Percentiles rank a stretch among this genome's conserved stretches.
Conservation (phyloP, 2,888 invertebrate species). For the Aproaerema taeniolella region DNA sequence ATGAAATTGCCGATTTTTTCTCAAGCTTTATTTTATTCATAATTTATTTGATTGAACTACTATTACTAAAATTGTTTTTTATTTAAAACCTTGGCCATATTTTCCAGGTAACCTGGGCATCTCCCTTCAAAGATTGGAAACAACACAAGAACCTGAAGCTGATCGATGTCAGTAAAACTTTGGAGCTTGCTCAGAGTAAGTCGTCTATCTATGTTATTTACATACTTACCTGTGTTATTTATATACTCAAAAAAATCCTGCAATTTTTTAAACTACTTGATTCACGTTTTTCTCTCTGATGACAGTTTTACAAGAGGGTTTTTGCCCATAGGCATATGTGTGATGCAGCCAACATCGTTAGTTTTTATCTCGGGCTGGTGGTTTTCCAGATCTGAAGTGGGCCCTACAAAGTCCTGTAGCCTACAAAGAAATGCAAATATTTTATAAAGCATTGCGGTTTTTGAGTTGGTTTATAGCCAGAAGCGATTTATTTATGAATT, state of each 20-base stretch:
- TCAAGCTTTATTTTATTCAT: too few relatives aligned
- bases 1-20: too few relatives aligned
- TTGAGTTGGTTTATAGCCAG: too few relatives aligned
- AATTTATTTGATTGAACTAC: too few relatives aligned
- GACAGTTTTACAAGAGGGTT: background rate
- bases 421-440: too few relatives aligned
- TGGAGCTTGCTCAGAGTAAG: slow-evolving; percentile 21
- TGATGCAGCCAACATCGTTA: background rate
- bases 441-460: too few relatives aligned
- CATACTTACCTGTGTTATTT: too few relatives aligned
- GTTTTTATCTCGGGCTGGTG: background rate
- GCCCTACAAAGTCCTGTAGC: too few relatives aligned
- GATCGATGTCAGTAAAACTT: slow-evolving; percentile 27
- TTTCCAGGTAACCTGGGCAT: slow-evolving; percentile 46
- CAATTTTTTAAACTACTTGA: background rate
- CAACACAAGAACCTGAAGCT: slow-evolving; percentile 27
- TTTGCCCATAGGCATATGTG: background rate
- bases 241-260: too few relatives aligned
- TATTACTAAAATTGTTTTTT: too few relatives aligned
- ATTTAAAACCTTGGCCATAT: background rate
- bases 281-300: background rate
- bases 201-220: slow-evolving; percentile 3
- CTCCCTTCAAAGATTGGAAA: slow-evolving; percentile 36
- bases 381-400: too few relatives aligned
- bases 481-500: too few relatives aligned